Evolutionary conservation across 2,797 vertebrate genomes (phyloP).

Genomic region (Lacerta bilineata): DNA sequence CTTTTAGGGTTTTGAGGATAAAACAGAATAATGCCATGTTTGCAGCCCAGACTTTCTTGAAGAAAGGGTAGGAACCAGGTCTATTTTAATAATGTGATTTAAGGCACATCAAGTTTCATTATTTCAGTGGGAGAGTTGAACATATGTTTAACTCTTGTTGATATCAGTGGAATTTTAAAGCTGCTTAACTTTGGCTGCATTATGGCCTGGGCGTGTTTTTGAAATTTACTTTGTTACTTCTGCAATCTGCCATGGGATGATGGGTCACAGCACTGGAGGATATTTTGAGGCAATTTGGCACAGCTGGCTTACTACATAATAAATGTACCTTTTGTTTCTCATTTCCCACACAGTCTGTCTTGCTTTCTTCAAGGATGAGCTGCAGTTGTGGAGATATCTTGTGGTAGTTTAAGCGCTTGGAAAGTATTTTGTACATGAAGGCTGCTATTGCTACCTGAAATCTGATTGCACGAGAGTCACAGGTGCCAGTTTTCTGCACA

Average conservation of each 20-base stretch:
- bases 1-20: neutral
- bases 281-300: neutral
- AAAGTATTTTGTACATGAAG: neutral
- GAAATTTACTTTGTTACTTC: neutral
- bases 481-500: too few species aligned
- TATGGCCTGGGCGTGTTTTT: neutral
- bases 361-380: neutral
- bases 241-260: neutral
- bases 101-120: neutral
- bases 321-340: slow-evolving; percentile 12
- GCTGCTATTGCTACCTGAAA: neutral
- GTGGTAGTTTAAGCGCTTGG: neutral
- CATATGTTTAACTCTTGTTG: neutral
- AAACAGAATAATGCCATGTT: neutral
- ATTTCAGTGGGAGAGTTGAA: neutral
- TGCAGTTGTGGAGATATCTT: neutral
- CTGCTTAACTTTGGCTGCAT: neutral
- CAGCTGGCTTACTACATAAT: neutral
- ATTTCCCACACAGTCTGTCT: neutral
- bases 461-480: neutral
- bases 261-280: neutral
- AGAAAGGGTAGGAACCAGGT: neutral
- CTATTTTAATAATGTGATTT: neutral
- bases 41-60: neutral
- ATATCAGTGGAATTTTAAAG: neutral